A percentile compares a stretch with the other conserved stretches of the same genome.
phyloP scores from a whole-genome alignment of 2,888 invertebrate species.

The Stenotaenia linearis region DNA sequence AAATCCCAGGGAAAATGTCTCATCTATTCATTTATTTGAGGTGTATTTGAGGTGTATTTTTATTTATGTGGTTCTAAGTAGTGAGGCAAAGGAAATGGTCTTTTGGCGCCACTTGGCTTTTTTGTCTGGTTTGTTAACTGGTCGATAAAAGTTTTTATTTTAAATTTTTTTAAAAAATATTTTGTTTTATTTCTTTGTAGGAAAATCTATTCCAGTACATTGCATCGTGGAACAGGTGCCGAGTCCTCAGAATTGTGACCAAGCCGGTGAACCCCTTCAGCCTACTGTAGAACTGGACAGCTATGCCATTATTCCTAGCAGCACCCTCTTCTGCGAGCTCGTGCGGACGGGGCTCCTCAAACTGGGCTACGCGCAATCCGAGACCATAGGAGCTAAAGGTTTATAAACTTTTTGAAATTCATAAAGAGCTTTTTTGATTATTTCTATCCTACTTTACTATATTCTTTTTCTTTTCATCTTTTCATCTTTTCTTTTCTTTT shows the following conservation, averaged over 20 bases:
- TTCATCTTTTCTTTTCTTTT: background rate
- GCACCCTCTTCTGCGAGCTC: constrained; percentile 81
- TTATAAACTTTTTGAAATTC: constrained; percentile 35
- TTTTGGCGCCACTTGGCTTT: background rate
- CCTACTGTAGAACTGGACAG: constrained; percentile 83
- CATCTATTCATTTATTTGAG: background rate
- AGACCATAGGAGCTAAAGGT: constrained; percentile 52
- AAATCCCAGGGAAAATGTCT: background rate
- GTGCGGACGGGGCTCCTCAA: constrained; percentile 85
- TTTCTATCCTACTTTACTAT: too few relatives aligned
- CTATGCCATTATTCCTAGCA: constrained; percentile 89
- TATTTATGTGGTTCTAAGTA: background rate
- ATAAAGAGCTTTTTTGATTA: too few relatives aligned
- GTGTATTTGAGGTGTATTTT: background rate
- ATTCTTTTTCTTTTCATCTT: background rate
- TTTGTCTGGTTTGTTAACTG: background rate
- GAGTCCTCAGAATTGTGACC: constrained; percentile 39
- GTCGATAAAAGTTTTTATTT: background rate
- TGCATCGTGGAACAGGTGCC: constrained; percentile 73
- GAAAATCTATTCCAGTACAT: constrained; percentile 84
- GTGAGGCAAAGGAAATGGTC: background rate
- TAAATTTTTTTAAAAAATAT: background rate
- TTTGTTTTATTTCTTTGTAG: constrained; percentile 51
- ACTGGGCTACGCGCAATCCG: constrained; percentile 69
- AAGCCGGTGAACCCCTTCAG: constrained; percentile 40